Evolutionary conservation across 2,888 invertebrate genomes (phyloP).

Genomic region (Xestia xanthographa): DNA sequence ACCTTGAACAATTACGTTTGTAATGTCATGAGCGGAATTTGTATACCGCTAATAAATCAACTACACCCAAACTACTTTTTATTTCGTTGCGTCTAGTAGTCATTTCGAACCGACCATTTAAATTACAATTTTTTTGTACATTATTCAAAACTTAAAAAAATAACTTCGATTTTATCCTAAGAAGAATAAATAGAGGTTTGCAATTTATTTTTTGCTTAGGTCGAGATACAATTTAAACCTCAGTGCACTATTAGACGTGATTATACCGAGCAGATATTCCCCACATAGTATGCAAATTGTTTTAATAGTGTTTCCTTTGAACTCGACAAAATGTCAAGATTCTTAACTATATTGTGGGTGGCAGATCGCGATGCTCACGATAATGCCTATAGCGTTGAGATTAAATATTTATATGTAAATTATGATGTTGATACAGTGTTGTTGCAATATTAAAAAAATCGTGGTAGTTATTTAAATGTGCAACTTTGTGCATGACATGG

Average conservation of each 20-base stretch:
- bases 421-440: slow-evolving; percentile 26
- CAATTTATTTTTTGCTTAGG: slow-evolving; percentile 23
- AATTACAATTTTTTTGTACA: background rate
- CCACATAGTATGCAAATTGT: slow-evolving; percentile 60
- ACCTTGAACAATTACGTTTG: slow-evolving; percentile 62
- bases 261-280: slow-evolving; percentile 36
- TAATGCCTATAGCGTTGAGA: slow-evolving; percentile 36
- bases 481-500: slow-evolving; percentile 1
- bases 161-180: background rate
- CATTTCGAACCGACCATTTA: slow-evolving; percentile 8
- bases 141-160: background rate
- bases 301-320: slow-evolving; percentile 53
- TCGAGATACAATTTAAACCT: slow-evolving; percentile 23
- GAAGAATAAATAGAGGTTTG: background rate
- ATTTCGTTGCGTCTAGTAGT: background rate
- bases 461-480: slow-evolving; percentile 1
- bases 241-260: slow-evolving; percentile 26
- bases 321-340: slow-evolving; percentile 65
- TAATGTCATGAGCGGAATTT: slow-evolving; percentile 62
- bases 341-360: slow-evolving; percentile 60
- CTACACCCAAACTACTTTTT: slow-evolving; percentile 28
- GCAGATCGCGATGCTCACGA: slow-evolving; percentile 49
- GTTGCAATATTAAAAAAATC: slow-evolving; percentile 12
- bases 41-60: slow-evolving; percentile 51
- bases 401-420: slow-evolving; percentile 49